A percentile compares a stretch with the other conserved stretches of the same genome.
Evolutionary conservation across 2,888 invertebrate genomes (phyloP).

Genomic region (Dynastes hyllus): DNA sequence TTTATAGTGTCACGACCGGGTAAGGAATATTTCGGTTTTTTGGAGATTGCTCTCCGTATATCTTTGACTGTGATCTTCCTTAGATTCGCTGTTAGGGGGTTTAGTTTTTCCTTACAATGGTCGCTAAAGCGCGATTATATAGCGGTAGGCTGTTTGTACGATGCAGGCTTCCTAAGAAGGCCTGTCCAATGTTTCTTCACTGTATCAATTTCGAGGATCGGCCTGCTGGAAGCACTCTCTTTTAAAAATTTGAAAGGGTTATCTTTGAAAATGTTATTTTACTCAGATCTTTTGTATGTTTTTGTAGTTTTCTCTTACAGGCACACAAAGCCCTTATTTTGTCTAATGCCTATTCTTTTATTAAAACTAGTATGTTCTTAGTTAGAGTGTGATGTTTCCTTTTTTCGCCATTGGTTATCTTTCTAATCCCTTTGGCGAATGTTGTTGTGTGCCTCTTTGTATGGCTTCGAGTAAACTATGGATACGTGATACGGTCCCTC

Average conservation of each 20-base stretch:
- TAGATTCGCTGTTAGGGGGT: background rate
- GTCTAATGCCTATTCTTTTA: conserved; percentile 3
- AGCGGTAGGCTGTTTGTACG: too few relatives aligned
- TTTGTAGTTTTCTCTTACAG: background rate
- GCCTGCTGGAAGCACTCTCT: too few relatives aligned
- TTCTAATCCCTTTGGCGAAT: background rate
- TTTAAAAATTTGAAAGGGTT: too few relatives aligned
- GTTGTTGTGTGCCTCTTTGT: background rate
- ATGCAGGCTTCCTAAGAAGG: too few relatives aligned
- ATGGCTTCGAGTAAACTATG: background rate
- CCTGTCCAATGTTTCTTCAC: too few relatives aligned
- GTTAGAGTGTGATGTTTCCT: background rate
- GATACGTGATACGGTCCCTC: too few relatives aligned
- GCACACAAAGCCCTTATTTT: background rate
- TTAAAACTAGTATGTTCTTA: background rate
- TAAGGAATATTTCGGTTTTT: background rate
- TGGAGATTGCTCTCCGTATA: too few relatives aligned
- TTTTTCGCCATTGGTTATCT: background rate
- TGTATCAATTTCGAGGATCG: too few relatives aligned
- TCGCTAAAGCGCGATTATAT: too few relatives aligned
- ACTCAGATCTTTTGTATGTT: background rate
- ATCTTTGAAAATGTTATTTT: too few relatives aligned
- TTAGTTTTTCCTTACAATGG: background rate
- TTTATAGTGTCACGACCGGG: too few relatives aligned
- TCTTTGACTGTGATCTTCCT: background rate